Conservation (phyloP, 2,888 invertebrate genomes). For the Chironomus tentans region DNA sequence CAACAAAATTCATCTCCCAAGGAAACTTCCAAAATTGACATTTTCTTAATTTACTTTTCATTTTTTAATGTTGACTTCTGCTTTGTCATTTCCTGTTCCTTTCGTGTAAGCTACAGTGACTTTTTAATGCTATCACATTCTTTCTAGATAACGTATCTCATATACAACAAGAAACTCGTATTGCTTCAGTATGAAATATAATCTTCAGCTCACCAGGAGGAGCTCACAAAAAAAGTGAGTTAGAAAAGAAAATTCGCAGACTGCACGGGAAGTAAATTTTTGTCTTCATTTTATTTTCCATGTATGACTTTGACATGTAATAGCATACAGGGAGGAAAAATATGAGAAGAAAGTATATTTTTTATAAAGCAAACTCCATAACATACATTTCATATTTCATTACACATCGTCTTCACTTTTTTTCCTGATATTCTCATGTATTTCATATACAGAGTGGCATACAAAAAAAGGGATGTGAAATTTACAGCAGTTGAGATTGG, state of each 20-base stretch:
- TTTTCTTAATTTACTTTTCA: slow-evolving; percentile 26
- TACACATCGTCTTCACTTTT: not conserved
- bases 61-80: not conserved
- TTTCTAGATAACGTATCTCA: not conserved
- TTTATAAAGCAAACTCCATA: not conserved
- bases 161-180: not conserved
- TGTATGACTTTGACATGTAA: slow-evolving; percentile 35
- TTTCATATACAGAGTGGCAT: not conserved
- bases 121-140: no score
- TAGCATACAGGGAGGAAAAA: not conserved
- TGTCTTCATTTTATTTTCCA: slow-evolving; percentile 51
- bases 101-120: not conserved
- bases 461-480: not conserved
- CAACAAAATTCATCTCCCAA: not conserved
- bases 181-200: not conserved
- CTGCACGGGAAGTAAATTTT: slow-evolving; percentile 10
- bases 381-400: slow-evolving; percentile 10
- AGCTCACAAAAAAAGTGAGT: not conserved
- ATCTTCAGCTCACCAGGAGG: slow-evolving; percentile 9
- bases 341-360: slow-evolving; percentile 6
- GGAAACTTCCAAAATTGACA: slow-evolving; percentile 18
- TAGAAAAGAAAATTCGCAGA: not conserved
- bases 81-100: not conserved
- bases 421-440: no score
- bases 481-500: not conserved